Evolutionary conservation across 2,888 invertebrate genomes (phyloP).

Genomic region (Eupithecia pulchellata): DNA sequence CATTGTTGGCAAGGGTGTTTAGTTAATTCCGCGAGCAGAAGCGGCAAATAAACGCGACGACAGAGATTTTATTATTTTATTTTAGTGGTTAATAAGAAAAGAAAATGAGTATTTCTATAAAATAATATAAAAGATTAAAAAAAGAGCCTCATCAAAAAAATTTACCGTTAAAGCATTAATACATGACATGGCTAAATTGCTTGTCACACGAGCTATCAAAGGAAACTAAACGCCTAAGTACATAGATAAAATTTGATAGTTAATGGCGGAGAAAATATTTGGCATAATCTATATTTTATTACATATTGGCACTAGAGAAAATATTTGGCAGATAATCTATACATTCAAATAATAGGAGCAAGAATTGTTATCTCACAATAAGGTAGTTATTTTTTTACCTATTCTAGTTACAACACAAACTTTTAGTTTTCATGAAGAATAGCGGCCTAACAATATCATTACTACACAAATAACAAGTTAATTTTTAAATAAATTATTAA

Average conservation of each 20-base stretch:
- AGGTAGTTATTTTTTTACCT: not conserved
- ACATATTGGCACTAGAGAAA: not conserved
- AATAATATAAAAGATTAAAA: no score
- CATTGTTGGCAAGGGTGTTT: no score
- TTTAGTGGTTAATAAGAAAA: no score
- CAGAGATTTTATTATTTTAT: no score
- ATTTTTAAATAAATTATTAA: not conserved
- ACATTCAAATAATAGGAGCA: not conserved
- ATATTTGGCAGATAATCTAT: not conserved
- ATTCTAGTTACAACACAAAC: not conserved
- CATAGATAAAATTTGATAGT: not conserved
- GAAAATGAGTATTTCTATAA: no score
- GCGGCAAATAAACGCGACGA: no score
- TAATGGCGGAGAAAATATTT: no score
- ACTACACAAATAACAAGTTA: slow-evolving; percentile 12
- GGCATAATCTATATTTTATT: no score
- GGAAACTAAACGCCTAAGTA: not conserved
- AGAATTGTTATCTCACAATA: not conserved
- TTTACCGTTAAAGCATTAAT: not conserved
- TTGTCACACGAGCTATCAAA: not conserved
- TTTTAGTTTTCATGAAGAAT: not conserved
- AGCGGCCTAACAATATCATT: not conserved
- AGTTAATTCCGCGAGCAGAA: no score
- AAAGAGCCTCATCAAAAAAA: no score
- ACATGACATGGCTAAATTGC: no score